phyloP scores from a whole-genome alignment of 2,797 vertebrate genomes.

The Gymnothorax reevesii region DNA sequence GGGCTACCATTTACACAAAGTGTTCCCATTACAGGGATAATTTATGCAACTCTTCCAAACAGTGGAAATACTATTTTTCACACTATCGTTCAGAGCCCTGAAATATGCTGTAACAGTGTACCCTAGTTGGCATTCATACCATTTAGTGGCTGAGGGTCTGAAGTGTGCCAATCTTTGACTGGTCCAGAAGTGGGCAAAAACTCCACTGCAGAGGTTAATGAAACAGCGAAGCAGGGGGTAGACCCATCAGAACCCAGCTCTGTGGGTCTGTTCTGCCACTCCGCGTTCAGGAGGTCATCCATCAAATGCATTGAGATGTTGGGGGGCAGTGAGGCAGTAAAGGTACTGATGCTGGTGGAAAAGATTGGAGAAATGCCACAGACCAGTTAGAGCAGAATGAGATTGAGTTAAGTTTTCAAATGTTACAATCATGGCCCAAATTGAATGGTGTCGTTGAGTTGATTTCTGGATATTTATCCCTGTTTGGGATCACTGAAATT shows the following conservation, averaged over 20 bases:
- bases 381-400: background rate
- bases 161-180: background rate
- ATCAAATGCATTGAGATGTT: background rate
- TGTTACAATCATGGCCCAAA: background rate
- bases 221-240: background rate
- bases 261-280: background rate
- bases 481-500: too few relatives aligned
- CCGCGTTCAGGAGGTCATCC: background rate
- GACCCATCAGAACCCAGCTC: background rate
- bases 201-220: background rate
- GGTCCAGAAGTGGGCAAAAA: background rate
- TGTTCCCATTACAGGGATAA: background rate
- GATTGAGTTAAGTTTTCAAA: background rate
- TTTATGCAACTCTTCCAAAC: background rate
- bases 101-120: background rate
- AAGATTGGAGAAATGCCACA: background rate
- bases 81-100: background rate
- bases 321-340: background rate
- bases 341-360: background rate
- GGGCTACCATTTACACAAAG: background rate
- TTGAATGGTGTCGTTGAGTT: background rate
- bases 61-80: background rate
- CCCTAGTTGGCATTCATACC: background rate
- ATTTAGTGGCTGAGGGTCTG: background rate
- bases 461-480: background rate